Percentiles rank a stretch among this genome's conserved stretches.
phyloP scores from a whole-genome alignment of 64 coral and sea anemone genomes.

The Acropora tenuis region DNA sequence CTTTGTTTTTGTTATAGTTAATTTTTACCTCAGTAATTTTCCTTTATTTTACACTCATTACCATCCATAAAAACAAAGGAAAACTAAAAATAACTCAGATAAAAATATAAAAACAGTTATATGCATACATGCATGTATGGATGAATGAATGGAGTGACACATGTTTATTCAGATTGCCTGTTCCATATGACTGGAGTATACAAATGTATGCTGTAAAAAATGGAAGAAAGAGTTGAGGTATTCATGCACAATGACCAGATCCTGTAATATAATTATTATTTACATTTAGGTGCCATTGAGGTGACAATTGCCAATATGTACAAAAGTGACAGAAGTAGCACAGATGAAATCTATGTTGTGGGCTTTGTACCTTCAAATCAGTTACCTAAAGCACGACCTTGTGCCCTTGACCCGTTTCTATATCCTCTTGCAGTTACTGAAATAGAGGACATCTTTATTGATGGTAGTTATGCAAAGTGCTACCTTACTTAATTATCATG shows the following conservation, averaged over 20 bases:
- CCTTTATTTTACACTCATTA: conserved; percentile 17
- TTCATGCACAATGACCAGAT: background rate
- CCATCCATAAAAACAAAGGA: conserved; percentile 14
- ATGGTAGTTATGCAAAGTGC: conserved; percentile 7
- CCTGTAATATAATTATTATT: background rate
- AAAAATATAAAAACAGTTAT: background rate
- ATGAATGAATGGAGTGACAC: background rate
- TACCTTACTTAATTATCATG: background rate
- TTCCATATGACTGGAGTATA: background rate
- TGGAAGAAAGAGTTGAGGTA: conserved; percentile 2
- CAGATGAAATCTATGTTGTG: conserved; percentile 8
- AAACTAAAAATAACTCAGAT: conserved; percentile 1
- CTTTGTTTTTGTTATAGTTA: conserved; percentile 2
- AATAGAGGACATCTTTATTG: conserved; percentile 18
- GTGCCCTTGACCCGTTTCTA: conserved; percentile 4
- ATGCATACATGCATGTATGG: background rate
- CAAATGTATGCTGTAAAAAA: background rate
- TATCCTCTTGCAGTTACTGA: conserved; percentile 5
- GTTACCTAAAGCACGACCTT: conserved; percentile 7
- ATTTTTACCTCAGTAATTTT: background rate
- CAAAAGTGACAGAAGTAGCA: background rate
- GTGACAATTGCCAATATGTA: conserved; percentile 13
- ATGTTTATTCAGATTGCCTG: conserved; percentile 1
- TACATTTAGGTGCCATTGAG: conserved; percentile 10
- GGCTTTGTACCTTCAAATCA: conserved; percentile 3